Base-by-base conservation (phyloP, 1,140 invertebrate genomes). In the Neodiprion pinetum region DNA sequence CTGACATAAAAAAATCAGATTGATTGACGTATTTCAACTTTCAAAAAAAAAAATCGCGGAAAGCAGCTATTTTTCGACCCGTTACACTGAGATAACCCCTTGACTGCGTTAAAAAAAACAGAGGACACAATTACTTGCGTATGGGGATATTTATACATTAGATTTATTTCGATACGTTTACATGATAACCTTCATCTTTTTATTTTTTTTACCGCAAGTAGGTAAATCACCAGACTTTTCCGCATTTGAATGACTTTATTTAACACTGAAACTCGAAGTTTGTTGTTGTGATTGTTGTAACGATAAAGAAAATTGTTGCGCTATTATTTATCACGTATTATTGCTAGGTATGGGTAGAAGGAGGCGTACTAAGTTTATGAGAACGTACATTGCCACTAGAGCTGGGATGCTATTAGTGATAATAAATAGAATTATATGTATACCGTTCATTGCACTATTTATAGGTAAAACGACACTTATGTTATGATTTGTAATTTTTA, bases 251-350 rank as follows among this genome's bases (percentile, higher is more conserved):
- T 17, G 53, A 61, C n/a, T 61, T 61, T 7, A 61, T 14, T 14
- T 14, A 61, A 61, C 3, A 61, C 53, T 61, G 53, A 61, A 14
- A 5, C 53, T 5, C 28, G 53, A 5, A 61, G 11, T 61, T 7
- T 61, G 11, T 9, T 17, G 53, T 17, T 12, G 53, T 61, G 81
- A 82, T 9, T 17, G 53, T 17, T 12, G 53, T 61, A 80, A 82
- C 72, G 83, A 85, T 82, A 83, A 85, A 85, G 82, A 81, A 85
- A 85, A 83, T 81, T 79, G 79, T 81, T 61, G 53, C 53, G 82
- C 76, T 84, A 80, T 81, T 74, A 81, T 80, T 84, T 78, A 80
- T 82, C 79, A 80, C 78, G 79, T 81, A 80, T 82, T 85, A 84
- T 81, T 82, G 80, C 78, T 84, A 86, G 78, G 82, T 77, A 83